Evolutionary conservation across 37 sponge, comb jelly and placozoan species (phyloP), one percentile per base, ranked within the genome.

Genomic region (Petrosia ficiformis): DNA sequence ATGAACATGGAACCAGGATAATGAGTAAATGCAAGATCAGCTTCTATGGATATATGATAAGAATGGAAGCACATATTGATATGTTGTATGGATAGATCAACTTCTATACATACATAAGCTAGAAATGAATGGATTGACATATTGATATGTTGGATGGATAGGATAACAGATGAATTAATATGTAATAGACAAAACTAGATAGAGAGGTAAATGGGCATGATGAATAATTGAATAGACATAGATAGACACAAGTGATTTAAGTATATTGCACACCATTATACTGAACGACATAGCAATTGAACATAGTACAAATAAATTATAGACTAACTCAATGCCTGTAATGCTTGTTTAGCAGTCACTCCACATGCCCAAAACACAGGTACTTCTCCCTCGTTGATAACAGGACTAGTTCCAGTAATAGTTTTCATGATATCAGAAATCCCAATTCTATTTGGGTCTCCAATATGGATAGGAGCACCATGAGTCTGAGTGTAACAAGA

Each of bases 331-430:
- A 87, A 78, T 42, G 75, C 44, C 16, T 42, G 4, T 0, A 91
- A 67, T 0, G 89, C 89, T n/a, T 63, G 39, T 67, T 39, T 34
- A 24, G 63, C 77, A 21, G 97, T 90, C 32, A 93, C 87, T 37
- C 97, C 97, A 77, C 97, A 97, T 0, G 90, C 92, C 97, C 97
- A 97, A 77, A 97, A 97, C 37, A 91, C 92, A 48, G 89, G 92
- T 4, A 97, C 89, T 31, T 83, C 87, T 11, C 69, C 90, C 5
- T 73, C 86, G 3, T 65, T 61, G 0, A 85, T 24, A 1, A 34
- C 73, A 1, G 66, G 43, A 6, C 63, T 39, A 40, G 85, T 87
- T 14, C 90, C 94, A 21, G 30, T 36, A 16, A 77, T 81, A 0
- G 60, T 75, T 34, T 57, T 28, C 32, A n/a, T 1, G 3, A 94